Evolutionary conservation across 2,888 invertebrate species (phyloP).

Genomic region (Plagodis pulveraria): DNA sequence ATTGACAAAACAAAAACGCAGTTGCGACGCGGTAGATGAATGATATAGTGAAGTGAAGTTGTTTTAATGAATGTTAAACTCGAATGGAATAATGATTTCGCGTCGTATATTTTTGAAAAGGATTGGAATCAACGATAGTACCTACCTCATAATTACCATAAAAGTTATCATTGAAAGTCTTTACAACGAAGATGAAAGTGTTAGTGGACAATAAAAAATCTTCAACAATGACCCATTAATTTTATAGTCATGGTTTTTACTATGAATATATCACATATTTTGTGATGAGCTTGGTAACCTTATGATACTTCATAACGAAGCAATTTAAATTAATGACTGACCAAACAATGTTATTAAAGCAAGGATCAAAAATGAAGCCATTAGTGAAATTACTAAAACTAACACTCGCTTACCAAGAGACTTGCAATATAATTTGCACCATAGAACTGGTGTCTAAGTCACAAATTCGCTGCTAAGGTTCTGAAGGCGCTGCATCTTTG

Average conservation of each 20-base stretch:
- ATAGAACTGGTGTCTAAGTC: constrained; percentile 51
- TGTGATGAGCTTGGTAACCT: constrained; percentile 41
- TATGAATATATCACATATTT: constrained; percentile 37
- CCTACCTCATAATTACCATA: constrained; percentile 28
- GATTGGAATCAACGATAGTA: constrained; percentile 18
- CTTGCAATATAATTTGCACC: constrained; percentile 45
- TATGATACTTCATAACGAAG: constrained; percentile 48
- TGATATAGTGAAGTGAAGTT: constrained; percentile 37
- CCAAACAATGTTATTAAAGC: constrained; percentile 60
- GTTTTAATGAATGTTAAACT: constrained; percentile 43
- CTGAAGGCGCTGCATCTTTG: constrained; percentile 35
- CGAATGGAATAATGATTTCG: constrained; percentile 38
- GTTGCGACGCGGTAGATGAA: constrained; percentile 40
- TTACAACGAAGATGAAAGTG: constrained; percentile 28
- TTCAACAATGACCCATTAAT: constrained; percentile 26
- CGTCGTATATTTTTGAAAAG: constrained; percentile 23
- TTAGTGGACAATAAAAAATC: constrained; percentile 22
- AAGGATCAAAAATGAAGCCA: constrained; percentile 66
- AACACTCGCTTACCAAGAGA: constrained; percentile 47
- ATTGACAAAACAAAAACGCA: constrained; percentile 42
- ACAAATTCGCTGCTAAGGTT: constrained; percentile 45
- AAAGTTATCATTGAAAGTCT: constrained; percentile 22
- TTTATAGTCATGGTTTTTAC: constrained; percentile 22
- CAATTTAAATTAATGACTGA: constrained; percentile 60
- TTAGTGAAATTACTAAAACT: constrained; percentile 75